Base-by-base conservation (phyloP, 1,140 invertebrate genomes). In the Thaumetopoea pityocampa region DNA sequence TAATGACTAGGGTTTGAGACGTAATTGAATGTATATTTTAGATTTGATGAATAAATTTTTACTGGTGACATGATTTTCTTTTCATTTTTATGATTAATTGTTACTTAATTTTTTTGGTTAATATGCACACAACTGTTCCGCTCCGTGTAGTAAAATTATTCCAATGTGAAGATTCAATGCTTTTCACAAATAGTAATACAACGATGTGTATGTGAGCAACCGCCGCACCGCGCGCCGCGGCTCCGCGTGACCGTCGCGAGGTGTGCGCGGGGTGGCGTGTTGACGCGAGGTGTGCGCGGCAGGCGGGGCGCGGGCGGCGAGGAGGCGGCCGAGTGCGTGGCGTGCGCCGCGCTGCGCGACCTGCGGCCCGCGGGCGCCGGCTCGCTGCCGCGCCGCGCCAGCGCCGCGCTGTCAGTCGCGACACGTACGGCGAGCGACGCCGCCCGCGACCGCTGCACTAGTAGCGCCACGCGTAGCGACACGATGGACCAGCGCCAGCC, bases 351-450 rank as follows among this genome's bases (percentile, higher is more conserved):
- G 28, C 8, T 7, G 6, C 11, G 22, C 27, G 22, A 14, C 14
- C 5, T 14, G 17, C 7, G 26, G n/a, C n/a, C 35, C 5, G 5
- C 19, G n/a, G 26, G 5, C 33, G 69, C 73, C 22, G 68, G 59
- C 52, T 65, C 69, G 42, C 67, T 72, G 53, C 69, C 69, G 64
- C 69, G 66, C 49, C 56, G 71, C 14, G 66, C 73, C 34, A 61
- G 59, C 58, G 54, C 54, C 37, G 67, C 61, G 47, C 54, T 70
- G 68, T 76, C 47, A 68, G 67, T 76, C 20, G 29, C 24, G 45
- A 15, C 15, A 5, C 24, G 7, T 20, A 38, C 17, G 20, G 8
- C 24, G 12, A 16, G 11, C 23, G 2, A 1, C 11, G n/a, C 26
- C 40, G 27, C 27, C 38, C 41, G 2, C 9, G 22, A 12, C 3